Evolutionary conservation across 2,888 invertebrate genomes (phyloP), one percentile per base, ranked within the genome.

Genomic region (Rotaria sp.): DNA sequence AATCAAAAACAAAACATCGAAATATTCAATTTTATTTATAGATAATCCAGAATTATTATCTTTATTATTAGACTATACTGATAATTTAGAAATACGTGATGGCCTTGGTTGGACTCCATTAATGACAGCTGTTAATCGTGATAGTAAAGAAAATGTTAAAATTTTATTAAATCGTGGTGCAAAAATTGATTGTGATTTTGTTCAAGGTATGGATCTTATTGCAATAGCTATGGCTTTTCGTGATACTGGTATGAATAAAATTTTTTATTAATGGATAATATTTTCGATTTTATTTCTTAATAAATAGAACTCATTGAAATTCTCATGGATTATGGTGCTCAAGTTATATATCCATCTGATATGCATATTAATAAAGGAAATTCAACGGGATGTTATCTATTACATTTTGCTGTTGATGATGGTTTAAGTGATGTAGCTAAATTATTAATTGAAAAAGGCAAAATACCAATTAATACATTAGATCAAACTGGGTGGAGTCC

Each of bases 111-210:
- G 84, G 84, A 84, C 84, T n/a, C 52, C 50, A 35, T 52, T 84
- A 18, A 52, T 52, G 52, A 45, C 80, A 26, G 80, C 80, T 45
- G n/a, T 80, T 80, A 24, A 80, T 26, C 41, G 80, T 26, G 45
- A n/a, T 45, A 80, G 80, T 45, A 41, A 45, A 45, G 80, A 80
- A 45, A 80, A 80, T 80, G 80, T 80, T 38, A 80, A 80, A 80
- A 11, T 80, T 2, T 45, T 80, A 45, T 45, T 80, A 45, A 21
- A 41, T 11, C 26, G 7, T 45, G 45, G 26, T 15, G 45, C 80
- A 24, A 80, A 45, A n/a, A 45, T 80, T 45, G 45, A 80, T n/a
- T 80, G 80, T 80, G 80, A 80, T 80, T 1, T 0, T 80, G 7
- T 15, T 11, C 26, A 80, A n/a, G 80, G 80, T 15, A n/a, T 45